Conservation (phyloP, 2,113 vertebrate species). For the Lepidothrix coronata region DNA sequence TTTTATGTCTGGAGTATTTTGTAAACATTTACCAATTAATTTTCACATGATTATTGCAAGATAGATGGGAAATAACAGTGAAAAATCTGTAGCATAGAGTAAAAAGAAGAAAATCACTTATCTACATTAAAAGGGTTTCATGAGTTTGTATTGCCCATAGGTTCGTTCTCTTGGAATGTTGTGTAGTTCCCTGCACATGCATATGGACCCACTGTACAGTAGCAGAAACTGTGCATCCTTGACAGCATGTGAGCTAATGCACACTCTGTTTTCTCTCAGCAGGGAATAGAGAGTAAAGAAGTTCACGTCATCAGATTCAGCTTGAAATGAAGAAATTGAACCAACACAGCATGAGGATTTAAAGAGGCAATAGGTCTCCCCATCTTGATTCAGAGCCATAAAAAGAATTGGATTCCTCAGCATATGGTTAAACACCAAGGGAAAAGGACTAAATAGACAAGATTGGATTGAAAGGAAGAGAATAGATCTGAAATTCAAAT, state of each 20-base stretch:
- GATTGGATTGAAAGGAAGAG: conserved; percentile 35
- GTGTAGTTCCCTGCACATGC: neutral
- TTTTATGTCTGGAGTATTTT: conserved; percentile 37
- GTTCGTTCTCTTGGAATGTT: neutral
- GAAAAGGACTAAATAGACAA: conserved; percentile 48
- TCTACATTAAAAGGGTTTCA: neutral
- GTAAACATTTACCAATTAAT: conserved; percentile 37
- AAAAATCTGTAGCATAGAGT: neutral
- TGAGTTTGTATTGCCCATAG: neutral
- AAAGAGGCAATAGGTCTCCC: neutral
- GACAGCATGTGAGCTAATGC: neutral
- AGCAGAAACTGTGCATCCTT: neutral
- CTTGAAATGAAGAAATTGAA: conserved; percentile 13
- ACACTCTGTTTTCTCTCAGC: neutral
- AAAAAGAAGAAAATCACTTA: neutral
- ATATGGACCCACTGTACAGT: neutral
- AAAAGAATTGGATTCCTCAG: conserved; percentile 2
- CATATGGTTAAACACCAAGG: conserved; percentile 9
- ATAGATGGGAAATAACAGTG: neutral
- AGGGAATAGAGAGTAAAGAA: neutral
- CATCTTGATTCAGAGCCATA: neutral
- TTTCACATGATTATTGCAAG: conserved; percentile 5
- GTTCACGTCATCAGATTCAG: neutral
- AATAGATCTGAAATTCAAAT: conserved; percentile 58
- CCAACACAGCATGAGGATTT: neutral